These are phyloP conservation scores for Apis dorsata DNA, from an alignment of 1,140 invertebrate genomes.

Conservation along the genomic window DNA sequence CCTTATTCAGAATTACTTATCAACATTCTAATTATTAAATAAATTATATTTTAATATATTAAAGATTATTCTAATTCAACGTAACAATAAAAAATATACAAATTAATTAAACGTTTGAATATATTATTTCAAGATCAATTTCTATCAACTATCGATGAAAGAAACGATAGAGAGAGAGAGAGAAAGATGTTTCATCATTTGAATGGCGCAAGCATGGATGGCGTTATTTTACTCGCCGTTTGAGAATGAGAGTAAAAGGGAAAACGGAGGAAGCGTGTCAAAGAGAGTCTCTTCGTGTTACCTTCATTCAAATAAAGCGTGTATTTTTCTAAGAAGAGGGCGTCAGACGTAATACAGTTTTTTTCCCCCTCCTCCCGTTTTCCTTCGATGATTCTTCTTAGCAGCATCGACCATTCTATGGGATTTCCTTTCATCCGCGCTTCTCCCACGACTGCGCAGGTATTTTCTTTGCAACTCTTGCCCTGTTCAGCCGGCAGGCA, in stretches of 20 bases:
- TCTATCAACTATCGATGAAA: background rate
- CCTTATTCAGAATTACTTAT: no score
- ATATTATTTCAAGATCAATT: background rate
- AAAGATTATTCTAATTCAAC: background rate
- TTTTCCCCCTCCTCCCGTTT: constrained; percentile 7
- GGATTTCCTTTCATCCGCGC: constrained; percentile 53
- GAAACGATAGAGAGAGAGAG: background rate
- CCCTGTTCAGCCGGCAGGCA: constrained; percentile 31
- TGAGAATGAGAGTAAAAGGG: background rate
- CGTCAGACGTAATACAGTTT: constrained; percentile 31
- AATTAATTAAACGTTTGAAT: background rate
- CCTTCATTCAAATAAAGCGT: constrained; percentile 30
- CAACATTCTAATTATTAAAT: no score
- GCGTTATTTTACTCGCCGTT: background rate
- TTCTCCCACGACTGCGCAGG: constrained; percentile 22
- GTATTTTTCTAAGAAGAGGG: constrained; percentile 29
- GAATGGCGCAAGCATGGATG: background rate
- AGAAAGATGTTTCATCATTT: background rate
- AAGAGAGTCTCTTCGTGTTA: constrained; percentile 14
- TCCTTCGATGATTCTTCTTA: constrained; percentile 24
- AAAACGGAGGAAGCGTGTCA: constrained; percentile 2
- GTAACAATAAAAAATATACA: background rate
- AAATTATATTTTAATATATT: background rate
- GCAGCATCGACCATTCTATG: constrained; percentile 48
- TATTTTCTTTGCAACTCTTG: constrained; percentile 53